These are phyloP conservation scores for Pedicia rivosa DNA, from an alignment of 2,888 invertebrate genomes.

Conservation along the genomic window DNA sequence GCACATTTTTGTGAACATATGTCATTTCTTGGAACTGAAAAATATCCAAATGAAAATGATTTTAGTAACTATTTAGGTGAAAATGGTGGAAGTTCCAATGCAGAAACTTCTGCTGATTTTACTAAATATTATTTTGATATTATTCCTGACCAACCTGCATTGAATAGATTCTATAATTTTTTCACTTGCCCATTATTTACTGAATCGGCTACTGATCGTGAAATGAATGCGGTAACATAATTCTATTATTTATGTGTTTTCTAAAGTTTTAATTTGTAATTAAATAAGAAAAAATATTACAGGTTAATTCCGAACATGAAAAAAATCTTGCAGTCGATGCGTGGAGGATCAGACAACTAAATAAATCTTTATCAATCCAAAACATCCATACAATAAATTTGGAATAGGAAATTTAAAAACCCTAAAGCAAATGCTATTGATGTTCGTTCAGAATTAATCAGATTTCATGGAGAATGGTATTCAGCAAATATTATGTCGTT, in stretches of 20 bases:
- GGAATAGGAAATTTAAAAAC: conserved; percentile 85
- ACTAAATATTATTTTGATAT: conserved; percentile 93
- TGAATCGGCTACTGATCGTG: conserved; percentile 77
- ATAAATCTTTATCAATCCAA: conserved; percentile 60
- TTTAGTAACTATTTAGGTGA: conserved; percentile 80
- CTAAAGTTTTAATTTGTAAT: neutral
- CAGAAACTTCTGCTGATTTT: conserved; percentile 77
- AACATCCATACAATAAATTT: conserved; percentile 85
- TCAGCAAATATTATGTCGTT: conserved; percentile 91
- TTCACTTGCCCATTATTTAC: conserved; percentile 89
- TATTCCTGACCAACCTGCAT: conserved; percentile 61
- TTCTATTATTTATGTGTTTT: neutral
- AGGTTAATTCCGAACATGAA: conserved; percentile 78
- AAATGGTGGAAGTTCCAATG: conserved; percentile 87
- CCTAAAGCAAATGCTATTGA: conserved; percentile 68
- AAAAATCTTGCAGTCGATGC: conserved; percentile 80
- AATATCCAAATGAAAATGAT: conserved; percentile 83
- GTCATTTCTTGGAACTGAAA: conserved; percentile 91
- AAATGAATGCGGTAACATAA: conserved; percentile 83
- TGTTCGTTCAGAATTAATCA: conserved; percentile 72
- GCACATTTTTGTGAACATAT: conserved; percentile 99
- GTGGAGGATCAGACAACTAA: conserved; percentile 82
- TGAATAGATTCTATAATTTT: conserved; percentile 95
- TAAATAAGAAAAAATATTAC: neutral
- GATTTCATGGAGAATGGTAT: conserved; percentile 85